phyloP scores from a whole-genome alignment of 2,113 vertebrate species.

The Anseranas semipalmata region DNA sequence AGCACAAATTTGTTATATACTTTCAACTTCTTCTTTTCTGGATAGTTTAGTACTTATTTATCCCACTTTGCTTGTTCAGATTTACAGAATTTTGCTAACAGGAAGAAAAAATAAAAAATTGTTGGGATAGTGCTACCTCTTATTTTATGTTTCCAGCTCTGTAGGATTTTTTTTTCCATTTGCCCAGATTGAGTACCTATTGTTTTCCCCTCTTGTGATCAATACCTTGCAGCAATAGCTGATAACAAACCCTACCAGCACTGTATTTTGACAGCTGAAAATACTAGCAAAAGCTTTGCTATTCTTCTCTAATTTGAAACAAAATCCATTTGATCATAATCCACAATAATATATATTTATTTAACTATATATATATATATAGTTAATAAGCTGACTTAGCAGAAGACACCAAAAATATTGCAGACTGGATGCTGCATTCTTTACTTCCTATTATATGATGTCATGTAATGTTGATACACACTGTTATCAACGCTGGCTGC shows the following conservation, averaged over 20 bases:
- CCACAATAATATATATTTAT: not conserved
- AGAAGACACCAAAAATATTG: not conserved
- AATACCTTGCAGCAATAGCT: not conserved
- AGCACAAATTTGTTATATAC: not conserved
- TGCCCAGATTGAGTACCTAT: not conserved
- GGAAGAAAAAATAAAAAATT: not conserved
- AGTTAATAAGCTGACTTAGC: not conserved
- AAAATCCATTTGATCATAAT: not conserved
- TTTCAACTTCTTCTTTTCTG: not conserved
- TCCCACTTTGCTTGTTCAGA: not conserved
- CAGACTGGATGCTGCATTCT: not conserved
- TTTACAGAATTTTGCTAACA: not conserved
- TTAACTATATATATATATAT: not conserved
- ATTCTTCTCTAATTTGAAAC: not conserved
- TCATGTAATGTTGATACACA: rapidly evolving
- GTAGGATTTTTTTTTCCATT: not conserved
- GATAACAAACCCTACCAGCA: not conserved
- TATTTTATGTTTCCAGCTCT: not conserved
- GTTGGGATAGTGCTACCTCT: not conserved
- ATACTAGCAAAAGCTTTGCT: not conserved
- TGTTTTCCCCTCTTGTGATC: not conserved
- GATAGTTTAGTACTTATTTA: not conserved
- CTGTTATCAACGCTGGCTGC: not conserved
- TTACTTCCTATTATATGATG: not conserved
- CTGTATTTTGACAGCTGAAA: not conserved